Evolutionary conservation across 2,113 vertebrate genomes (phyloP), one percentile per base, ranked within the genome.

Genomic region (Daphoenositta chrysoptera): DNA sequence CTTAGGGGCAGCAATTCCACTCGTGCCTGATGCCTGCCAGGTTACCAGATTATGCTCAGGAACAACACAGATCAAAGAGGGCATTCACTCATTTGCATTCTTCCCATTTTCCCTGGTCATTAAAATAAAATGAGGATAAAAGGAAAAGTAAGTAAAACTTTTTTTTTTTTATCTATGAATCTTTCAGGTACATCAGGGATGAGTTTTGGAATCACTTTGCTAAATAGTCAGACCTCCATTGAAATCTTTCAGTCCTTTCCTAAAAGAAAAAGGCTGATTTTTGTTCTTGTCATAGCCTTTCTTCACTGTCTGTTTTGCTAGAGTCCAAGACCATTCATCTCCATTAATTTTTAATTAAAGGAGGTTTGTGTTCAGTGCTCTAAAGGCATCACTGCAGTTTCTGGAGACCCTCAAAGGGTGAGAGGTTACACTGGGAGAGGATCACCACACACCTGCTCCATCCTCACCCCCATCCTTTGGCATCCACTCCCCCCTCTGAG

Each of bases 71-170:
- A 95, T 66, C 73, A 83, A 93, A 93, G 87, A 81, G 45, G 89
- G 61, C 93, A 88, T 97, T 97, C 90, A 96, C 71, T 71, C 48
- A 27, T 84, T 95, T 92, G 60, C 94, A 96, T 97, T 97, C 93
- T 88, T 96, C 64, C 76, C 56, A 27, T 88, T 89, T 91, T 71
- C 87, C 48, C 70, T 13, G 16, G 28, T 35, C 40, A 37, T 83
- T 84, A 76, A 87, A 87, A 82, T 54, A 73, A 70, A 89, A 94
- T 7, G 4, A 73, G 18, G 18, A 31, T 33, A 20, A 65, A 89
- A 68, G 61, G 7, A 20, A 48, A 54, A 54, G 17, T 11, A 27
- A 56, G 5, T 21, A 44, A 75, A 68, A 10, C n/a, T n/a, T n/a
- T n/a, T n/a, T n/a, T n/a, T n/a, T n/a, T n/a, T n/a, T n/a, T n/a